Conservation (phyloP, 1,140 invertebrate genomes). For the Drosophila yakuba region DNA sequence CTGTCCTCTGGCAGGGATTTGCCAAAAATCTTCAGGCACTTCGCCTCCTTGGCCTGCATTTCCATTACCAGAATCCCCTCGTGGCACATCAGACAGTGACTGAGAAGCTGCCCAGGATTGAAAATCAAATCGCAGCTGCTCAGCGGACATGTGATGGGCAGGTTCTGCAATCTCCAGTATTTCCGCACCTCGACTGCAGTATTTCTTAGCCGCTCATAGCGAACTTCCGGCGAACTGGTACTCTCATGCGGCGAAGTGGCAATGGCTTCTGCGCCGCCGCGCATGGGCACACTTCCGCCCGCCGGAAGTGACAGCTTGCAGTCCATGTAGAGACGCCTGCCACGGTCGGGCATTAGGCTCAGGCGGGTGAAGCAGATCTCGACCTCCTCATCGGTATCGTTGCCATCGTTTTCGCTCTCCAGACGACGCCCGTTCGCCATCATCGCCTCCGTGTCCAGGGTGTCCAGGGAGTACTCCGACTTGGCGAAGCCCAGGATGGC, state of each 20-base stretch:
- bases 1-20: neutral
- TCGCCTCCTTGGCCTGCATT: neutral
- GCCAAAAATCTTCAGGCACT: neutral
- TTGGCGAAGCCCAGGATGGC: slow-evolving; percentile 5
- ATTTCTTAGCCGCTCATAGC: slow-evolving; percentile 1
- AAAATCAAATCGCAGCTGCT: neutral
- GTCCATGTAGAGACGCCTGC: slow-evolving; percentile 13
- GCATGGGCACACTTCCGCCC: slow-evolving; percentile 5
- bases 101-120: neutral
- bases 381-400: slow-evolving; percentile 28
- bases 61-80: neutral
- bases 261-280: neutral
- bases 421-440: neutral
- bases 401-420: slow-evolving; percentile 10
- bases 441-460: neutral
- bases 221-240: neutral
- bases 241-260: neutral
- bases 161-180: neutral
- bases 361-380: slow-evolving; percentile 10
- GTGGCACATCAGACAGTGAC: slow-evolving; percentile 16
- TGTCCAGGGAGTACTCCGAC: slow-evolving; percentile 17
- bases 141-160: slow-evolving; percentile 15
- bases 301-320: slow-evolving; percentile 7
- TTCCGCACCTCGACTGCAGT: neutral
- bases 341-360: neutral